Conservation (phyloP, 2,797 vertebrate genomes). For the Jordanella pulchra region DNA sequence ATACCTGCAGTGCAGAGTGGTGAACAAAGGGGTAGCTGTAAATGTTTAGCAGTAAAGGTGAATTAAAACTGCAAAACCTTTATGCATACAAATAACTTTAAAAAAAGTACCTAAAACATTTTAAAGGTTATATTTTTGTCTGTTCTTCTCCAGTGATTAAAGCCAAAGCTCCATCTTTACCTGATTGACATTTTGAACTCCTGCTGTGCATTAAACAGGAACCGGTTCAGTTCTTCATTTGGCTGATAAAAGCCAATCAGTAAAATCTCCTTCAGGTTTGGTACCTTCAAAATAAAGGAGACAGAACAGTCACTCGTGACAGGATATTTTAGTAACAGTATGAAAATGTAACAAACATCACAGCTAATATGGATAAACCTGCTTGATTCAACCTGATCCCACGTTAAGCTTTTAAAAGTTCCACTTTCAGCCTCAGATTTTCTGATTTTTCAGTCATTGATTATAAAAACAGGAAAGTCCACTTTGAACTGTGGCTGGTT, state of each 20-base stretch:
- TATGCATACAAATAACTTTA: background rate
- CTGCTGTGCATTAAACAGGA: conserved; percentile 88
- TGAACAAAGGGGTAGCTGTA: conserved; percentile 20
- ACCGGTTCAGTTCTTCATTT: conserved; percentile 91
- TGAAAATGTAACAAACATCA: background rate
- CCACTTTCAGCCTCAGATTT: no score
- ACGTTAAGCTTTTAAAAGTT: no score
- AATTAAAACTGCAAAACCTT: background rate
- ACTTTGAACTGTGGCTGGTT: no score
- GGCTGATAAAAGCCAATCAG: conserved; percentile 97
- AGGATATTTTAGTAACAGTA: background rate
- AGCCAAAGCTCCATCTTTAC: conserved; percentile 64
- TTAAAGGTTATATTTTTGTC: background rate
- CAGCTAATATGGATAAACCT: background rate
- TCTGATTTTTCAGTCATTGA: no score
- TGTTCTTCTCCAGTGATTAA: background rate
- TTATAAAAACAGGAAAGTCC: no score
- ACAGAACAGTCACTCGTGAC: background rate
- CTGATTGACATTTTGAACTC: conserved; percentile 94
- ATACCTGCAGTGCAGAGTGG: conserved; percentile 80
- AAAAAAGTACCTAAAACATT: background rate
- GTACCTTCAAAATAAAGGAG: conserved; percentile 72
- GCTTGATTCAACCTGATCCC: no score
- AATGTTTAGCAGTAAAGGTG: conserved; percentile 10
- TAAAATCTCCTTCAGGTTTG: conserved; percentile 94